Evolutionary conservation across 2,113 vertebrate genomes (phyloP).

Genomic region (Microtus pennsylvanicus): DNA sequence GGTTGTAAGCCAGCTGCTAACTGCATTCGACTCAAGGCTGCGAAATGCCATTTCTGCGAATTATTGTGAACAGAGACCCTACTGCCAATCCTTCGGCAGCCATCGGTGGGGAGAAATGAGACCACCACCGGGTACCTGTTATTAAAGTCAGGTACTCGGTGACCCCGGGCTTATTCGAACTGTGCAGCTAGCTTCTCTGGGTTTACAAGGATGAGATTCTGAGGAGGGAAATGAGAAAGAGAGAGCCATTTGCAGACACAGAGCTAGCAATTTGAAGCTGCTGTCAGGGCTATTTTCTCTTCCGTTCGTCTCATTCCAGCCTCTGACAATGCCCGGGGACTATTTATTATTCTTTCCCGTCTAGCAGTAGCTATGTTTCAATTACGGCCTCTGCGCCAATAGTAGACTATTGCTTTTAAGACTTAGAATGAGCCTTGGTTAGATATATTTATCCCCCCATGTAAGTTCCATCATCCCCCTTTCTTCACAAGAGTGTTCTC

Average conservation of each 20-base stretch:
- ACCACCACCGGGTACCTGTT: neutral
- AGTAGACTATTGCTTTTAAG: slow-evolving; percentile 42
- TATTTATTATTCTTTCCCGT: neutral
- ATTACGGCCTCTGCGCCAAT: neutral
- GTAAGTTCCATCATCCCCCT: neutral
- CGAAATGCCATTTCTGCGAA: slow-evolving; percentile 57
- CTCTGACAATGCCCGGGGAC: slow-evolving; percentile 17
- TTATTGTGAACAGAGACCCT: neutral
- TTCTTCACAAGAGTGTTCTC: neutral
- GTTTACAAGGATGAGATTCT: slow-evolving; percentile 28
- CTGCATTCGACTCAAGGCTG: slow-evolving; percentile 43
- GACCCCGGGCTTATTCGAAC: neutral
- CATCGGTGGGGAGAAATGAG: neutral
- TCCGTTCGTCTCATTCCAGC: neutral
- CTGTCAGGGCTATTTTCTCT: neutral
- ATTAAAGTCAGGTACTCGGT: neutral
- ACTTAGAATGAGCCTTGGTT: slow-evolving; percentile 46
- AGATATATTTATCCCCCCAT: slow-evolving; percentile 4
- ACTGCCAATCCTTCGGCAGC: neutral
- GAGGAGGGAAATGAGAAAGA: slow-evolving; percentile 67
- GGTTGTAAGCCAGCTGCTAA: slow-evolving; percentile 67
- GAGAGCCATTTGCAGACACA: slow-evolving; percentile 43
- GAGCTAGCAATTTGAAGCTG: slow-evolving; percentile 63
- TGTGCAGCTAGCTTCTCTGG: neutral
- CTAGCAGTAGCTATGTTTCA: neutral